These are phyloP conservation scores for Drosophila algonquin DNA, from an alignment of 2,888 invertebrate species.

Conservation along the genomic window DNA sequence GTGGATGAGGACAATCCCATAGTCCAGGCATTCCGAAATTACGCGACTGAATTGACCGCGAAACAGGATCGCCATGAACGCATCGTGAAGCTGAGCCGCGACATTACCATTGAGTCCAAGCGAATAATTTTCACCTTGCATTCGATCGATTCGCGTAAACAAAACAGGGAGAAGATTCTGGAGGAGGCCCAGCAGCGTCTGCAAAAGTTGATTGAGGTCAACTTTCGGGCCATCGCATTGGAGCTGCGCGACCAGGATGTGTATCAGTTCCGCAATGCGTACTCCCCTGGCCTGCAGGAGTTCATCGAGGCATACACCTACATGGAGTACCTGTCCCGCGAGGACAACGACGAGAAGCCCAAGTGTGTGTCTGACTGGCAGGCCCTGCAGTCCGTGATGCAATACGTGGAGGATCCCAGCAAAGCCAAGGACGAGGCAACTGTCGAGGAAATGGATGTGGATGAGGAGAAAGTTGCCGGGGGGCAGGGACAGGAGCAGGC, in stretches of 20 bases:
- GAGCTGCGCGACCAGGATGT: constrained; percentile 90
- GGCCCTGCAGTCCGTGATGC: constrained; percentile 86
- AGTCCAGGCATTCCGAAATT: constrained; percentile 85
- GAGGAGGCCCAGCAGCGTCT: constrained; percentile 88
- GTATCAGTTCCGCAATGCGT: constrained; percentile 88
- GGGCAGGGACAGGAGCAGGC: not conserved
- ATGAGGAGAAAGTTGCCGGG: not conserved
- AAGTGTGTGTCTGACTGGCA: constrained; percentile 86
- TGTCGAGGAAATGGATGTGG: constrained; percentile 1
- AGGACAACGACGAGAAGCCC: constrained; percentile 78
- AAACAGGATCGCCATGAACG: constrained; percentile 94
- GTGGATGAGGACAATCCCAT: constrained; percentile 80
- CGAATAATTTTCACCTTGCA: constrained; percentile 94
- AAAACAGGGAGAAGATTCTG: constrained; percentile 85
- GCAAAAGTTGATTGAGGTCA: constrained; percentile 85
- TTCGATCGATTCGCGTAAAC: constrained; percentile 87
- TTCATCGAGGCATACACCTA: constrained; percentile 94
- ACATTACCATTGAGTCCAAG: constrained; percentile 95
- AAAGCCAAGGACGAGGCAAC: constrained; percentile 16
- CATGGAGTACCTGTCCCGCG: constrained; percentile 87
- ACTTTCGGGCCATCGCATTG: constrained; percentile 88
- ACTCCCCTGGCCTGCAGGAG: constrained; percentile 89
- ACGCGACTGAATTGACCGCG: constrained; percentile 88
- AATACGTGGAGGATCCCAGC: constrained; percentile 76
- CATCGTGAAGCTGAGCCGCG: constrained; percentile 91